Percentiles rank a stretch among this genome's conserved stretches.
Evolutionary conservation across 1,140 invertebrate genomes (phyloP).

Genomic region (Dreissena polymorpha): DNA sequence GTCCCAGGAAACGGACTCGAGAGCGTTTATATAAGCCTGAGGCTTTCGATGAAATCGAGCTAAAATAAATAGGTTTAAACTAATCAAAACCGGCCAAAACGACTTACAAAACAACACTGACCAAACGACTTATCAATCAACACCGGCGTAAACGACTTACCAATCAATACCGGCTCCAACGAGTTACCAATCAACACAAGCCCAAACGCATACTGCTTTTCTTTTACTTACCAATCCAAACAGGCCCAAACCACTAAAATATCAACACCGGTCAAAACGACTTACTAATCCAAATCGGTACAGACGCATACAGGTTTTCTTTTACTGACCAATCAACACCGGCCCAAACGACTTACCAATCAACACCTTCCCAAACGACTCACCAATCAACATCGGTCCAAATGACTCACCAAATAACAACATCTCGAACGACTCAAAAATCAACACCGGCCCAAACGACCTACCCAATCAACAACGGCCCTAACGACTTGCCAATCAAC

Average conservation of each 20-base stretch:
- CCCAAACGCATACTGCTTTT: conserved; percentile 61
- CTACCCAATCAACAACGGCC: background rate
- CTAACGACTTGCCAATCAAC: background rate
- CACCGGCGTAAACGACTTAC: background rate
- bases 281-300: conserved; percentile 37
- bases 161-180: background rate
- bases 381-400: background rate
- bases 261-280: background rate
- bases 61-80: no score
- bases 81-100: no score
- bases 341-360: background rate
- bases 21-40: no score
- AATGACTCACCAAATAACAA: background rate
- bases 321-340: background rate
- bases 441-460: background rate
- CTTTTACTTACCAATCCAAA: no score
- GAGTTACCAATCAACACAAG: background rate
- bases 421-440: background rate
- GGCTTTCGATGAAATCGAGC: no score
- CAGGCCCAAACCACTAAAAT: no score
- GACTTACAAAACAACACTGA: no score
- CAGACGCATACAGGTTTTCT: no score
- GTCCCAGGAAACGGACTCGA: no score
- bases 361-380: background rate
- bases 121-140: no score